These are phyloP conservation scores for Periophthalmodon schlosseri DNA, from an alignment of 2,113 vertebrate genomes.

Conservation along the genomic window DNA sequence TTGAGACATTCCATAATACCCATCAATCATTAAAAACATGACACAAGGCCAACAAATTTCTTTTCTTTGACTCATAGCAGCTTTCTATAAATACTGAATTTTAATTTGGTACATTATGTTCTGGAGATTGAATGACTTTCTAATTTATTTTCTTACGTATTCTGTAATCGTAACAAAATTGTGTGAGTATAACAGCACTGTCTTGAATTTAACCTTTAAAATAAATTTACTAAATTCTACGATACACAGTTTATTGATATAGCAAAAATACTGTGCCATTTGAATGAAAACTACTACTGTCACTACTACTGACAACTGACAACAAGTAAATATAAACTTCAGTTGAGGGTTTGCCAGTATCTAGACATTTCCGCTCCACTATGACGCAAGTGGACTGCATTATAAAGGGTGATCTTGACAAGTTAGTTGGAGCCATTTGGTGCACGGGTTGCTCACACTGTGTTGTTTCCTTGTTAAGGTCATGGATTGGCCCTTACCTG, in stretches of 20 bases:
- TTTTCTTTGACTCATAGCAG: neutral
- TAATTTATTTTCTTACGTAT: no score
- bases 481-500: slow-evolving; percentile 68
- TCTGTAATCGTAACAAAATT: no score
- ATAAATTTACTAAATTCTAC: neutral
- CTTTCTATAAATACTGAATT: neutral
- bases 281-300: neutral
- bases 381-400: slow-evolving; percentile 71
- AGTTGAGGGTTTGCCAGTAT: slow-evolving; percentile 57
- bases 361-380: slow-evolving; percentile 49
- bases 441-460: slow-evolving; percentile 59
- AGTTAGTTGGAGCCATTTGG: slow-evolving; percentile 59
- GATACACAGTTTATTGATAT: neutral
- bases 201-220: no score
- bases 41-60: neutral
- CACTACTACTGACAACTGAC: neutral
- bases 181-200: no score
- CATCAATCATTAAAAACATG: neutral
- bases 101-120: no score
- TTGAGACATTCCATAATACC: neutral
- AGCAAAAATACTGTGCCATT: neutral
- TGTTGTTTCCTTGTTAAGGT: slow-evolving; percentile 44
- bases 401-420: slow-evolving; percentile 62
- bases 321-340: slow-evolving; percentile 11
- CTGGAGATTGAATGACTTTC: no score